Percentiles rank a stretch among this genome's conserved stretches.
These are phyloP conservation scores for Cyphomyrmex costatus DNA, from an alignment of 1,140 invertebrate genomes.

Conservation along the genomic window DNA sequence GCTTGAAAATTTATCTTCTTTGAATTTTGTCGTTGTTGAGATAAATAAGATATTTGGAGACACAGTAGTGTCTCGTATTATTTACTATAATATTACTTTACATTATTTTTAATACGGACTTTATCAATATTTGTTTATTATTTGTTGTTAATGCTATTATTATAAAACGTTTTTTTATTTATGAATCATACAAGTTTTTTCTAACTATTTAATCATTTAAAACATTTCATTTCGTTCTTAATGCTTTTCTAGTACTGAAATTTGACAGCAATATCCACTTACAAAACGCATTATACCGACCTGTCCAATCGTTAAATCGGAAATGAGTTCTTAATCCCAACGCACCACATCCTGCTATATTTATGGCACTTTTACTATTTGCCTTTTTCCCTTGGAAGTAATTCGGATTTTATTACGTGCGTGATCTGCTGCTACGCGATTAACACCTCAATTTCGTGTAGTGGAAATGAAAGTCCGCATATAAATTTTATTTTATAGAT, in stretches of 20 bases:
- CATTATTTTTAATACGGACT: neutral
- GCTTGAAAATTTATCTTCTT: neutral
- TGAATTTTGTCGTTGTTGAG: too few species aligned
- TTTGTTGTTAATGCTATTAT: neutral
- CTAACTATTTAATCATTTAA: neutral
- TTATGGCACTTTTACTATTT: constrained; percentile 60
- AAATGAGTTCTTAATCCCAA: constrained; percentile 72
- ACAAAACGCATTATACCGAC: constrained; percentile 31
- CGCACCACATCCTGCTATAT: constrained; percentile 26
- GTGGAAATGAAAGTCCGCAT: constrained; percentile 42
- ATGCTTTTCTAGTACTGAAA: constrained; percentile 51
- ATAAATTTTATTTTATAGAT: constrained; percentile 28
- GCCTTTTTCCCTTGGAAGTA: constrained; percentile 53
- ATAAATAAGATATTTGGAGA: too few species aligned
- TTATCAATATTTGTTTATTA: constrained; percentile 8
- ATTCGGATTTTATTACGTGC: constrained; percentile 71
- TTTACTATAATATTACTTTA: neutral
- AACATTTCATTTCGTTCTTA: constrained; percentile 26
- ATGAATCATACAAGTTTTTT: neutral
- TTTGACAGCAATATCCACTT: constrained; percentile 53
- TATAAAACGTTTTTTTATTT: neutral
- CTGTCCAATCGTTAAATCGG: constrained; percentile 69
- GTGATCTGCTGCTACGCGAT: constrained; percentile 58
- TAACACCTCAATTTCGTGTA: constrained; percentile 55
- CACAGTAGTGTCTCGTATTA: too few species aligned